Evolutionary conservation across 2,113 vertebrate genomes (phyloP).

Genomic region (Sakesphorus luctuosus): DNA sequence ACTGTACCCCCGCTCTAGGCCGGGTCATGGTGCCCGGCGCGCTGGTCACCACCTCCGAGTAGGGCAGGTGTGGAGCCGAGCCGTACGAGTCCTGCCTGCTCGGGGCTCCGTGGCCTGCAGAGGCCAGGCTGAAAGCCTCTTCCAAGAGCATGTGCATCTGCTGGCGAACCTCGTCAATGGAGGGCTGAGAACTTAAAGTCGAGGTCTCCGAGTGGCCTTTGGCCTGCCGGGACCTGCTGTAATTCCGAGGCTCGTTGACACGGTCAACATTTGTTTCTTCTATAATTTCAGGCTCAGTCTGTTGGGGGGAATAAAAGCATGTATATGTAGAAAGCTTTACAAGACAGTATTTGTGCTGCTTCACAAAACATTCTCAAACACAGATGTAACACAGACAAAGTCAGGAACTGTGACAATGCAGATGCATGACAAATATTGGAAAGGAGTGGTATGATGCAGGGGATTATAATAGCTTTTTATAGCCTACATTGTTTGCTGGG

Average conservation of each 20-base stretch:
- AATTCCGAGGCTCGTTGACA: constrained; percentile 81
- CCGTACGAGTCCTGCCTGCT: constrained; percentile 85
- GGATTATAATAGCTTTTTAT: not conserved
- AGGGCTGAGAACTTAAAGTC: constrained; percentile 97
- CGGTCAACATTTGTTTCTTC: constrained; percentile 95
- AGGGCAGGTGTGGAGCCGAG: constrained; percentile 86
- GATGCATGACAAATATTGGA: rapidly evolving
- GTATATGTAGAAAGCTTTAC: not conserved
- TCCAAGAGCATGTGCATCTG: constrained; percentile 99
- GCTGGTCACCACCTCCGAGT: constrained; percentile 93
- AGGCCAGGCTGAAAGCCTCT: constrained; percentile 97
- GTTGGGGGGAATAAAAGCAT: constrained; percentile 48
- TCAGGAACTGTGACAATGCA: not conserved
- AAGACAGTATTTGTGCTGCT: not conserved
- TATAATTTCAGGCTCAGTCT: constrained; percentile 97
- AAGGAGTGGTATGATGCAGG: not conserved
- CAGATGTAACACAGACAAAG: not conserved
- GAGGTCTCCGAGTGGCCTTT: constrained; percentile 98
- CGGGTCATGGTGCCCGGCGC: constrained; percentile 91
- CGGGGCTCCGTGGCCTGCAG: constrained; percentile 87
- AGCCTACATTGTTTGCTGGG: not conserved
- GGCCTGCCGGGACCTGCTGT: constrained; percentile 81
- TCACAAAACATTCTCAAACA: not conserved
- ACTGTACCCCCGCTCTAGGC: constrained; percentile 86
- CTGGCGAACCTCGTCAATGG: constrained; percentile 96